Percentiles rank a stretch among this genome's conserved stretches.
phyloP scores from a whole-genome alignment of 2,113 vertebrate genomes.

The Charina bottae region DNA sequence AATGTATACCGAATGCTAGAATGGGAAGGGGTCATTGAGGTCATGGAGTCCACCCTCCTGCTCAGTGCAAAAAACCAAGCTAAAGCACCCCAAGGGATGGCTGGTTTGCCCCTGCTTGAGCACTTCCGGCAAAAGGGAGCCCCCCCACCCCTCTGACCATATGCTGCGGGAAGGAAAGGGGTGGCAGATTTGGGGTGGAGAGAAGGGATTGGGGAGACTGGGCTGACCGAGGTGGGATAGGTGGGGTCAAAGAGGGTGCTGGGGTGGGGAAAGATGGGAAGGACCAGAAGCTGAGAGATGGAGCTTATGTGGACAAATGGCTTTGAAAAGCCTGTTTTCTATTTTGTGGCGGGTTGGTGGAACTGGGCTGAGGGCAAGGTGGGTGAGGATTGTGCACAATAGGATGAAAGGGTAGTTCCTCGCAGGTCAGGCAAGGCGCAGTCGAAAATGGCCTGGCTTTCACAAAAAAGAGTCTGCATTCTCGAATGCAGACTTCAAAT shows the following conservation, averaged over 20 bases:
- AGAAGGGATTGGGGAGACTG: background rate
- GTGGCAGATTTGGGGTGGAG: background rate
- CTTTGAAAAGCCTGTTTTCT: background rate
- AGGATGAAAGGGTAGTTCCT: background rate
- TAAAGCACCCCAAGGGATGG: background rate
- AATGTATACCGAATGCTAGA: background rate
- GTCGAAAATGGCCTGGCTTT: background rate
- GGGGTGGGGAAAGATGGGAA: background rate
- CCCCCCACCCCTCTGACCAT: background rate
- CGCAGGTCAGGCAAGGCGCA: background rate
- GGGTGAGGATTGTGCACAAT: background rate
- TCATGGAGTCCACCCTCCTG: background rate
- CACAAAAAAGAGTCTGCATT: background rate
- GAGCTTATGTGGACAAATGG: background rate
- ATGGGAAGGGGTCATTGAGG: background rate
- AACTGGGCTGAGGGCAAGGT: background rate
- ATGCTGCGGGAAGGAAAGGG: background rate
- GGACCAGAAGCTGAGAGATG: background rate
- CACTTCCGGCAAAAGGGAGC: background rate
- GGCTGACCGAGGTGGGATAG: background rate
- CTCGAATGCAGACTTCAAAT: background rate
- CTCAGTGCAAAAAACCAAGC: background rate
- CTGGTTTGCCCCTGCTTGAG: background rate
- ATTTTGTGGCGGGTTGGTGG: background rate
- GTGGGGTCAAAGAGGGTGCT: background rate